Percentiles rank a stretch among this genome's conserved stretches.
These are phyloP conservation scores for Rhagoletis zephyria DNA, from an alignment of 1,140 invertebrate genomes.

Conservation along the genomic window DNA sequence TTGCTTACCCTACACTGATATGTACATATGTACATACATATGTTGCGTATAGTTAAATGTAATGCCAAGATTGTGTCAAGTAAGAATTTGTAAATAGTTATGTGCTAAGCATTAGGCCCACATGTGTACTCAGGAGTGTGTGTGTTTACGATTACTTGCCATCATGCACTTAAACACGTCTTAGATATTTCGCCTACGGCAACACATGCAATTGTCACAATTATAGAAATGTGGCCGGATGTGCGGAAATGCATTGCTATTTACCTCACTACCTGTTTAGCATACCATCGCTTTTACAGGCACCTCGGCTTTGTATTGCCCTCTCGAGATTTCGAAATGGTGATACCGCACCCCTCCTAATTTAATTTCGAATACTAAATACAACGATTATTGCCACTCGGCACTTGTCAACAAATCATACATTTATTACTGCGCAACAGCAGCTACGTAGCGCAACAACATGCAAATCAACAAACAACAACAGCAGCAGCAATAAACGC, in stretches of 20 bases:
- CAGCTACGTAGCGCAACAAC: constrained; percentile 11
- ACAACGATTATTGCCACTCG: neutral
- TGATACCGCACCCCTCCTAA: neutral
- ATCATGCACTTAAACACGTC: constrained; percentile 43
- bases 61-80: neutral
- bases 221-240: constrained; percentile 26
- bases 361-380: neutral
- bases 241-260: neutral
- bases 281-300: neutral
- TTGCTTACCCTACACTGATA: neutral
- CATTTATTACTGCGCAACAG: constrained; percentile 41
- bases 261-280: neutral
- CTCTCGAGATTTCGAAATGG: neutral
- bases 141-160: neutral
- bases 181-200: neutral
- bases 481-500: neutral
- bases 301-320: neutral
- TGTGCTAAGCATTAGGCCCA: too few species aligned
- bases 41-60: neutral
- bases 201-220: constrained; percentile 41
- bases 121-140: neutral
- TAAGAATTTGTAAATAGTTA: neutral
- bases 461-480: neutral
- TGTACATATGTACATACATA: neutral
- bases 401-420: neutral